Evolutionary conservation across 2,113 vertebrate species (phyloP).

Genomic region (Sorex araneus): DNA sequence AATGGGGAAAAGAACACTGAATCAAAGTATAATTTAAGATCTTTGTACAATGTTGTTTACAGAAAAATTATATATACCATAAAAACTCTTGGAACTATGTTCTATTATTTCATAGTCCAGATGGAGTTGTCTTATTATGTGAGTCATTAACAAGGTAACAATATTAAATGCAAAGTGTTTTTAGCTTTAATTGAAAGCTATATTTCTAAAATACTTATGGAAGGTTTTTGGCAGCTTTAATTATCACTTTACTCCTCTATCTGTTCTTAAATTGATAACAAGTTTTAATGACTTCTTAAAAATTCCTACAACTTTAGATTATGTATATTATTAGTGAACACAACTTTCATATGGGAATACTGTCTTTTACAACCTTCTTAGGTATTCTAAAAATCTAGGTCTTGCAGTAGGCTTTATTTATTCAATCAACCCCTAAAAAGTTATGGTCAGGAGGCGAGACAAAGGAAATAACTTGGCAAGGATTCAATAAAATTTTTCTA

Average conservation of each 20-base stretch:
- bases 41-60: background rate
- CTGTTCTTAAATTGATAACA: slow-evolving; percentile 19
- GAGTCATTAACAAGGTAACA: slow-evolving; percentile 68
- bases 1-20: background rate
- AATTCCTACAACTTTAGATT: background rate
- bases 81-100: slow-evolving; percentile 47
- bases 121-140: slow-evolving; percentile 59
- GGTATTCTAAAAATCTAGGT: slow-evolving; percentile 45
- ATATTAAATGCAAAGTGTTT: slow-evolving; percentile 47
- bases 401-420: slow-evolving; percentile 56
- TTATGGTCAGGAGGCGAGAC: slow-evolving; percentile 35
- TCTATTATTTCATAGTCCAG: slow-evolving; percentile 60
- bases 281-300: background rate
- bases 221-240: slow-evolving; percentile 20
- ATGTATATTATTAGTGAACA: slow-evolving; percentile 45
- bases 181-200: slow-evolving; percentile 55
- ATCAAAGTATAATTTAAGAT: background rate
- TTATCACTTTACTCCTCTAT: slow-evolving; percentile 8
- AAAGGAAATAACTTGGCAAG: slow-evolving; percentile 58
- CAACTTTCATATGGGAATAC: slow-evolving; percentile 18
- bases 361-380: slow-evolving; percentile 18
- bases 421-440: slow-evolving; percentile 4
- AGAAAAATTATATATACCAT: background rate
- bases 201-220: slow-evolving; percentile 61
- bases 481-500: slow-evolving; percentile 65